Evolutionary conservation across 2,888 invertebrate species (phyloP), one percentile per base, ranked within the genome.

Genomic region (Dendrolimus pini): DNA sequence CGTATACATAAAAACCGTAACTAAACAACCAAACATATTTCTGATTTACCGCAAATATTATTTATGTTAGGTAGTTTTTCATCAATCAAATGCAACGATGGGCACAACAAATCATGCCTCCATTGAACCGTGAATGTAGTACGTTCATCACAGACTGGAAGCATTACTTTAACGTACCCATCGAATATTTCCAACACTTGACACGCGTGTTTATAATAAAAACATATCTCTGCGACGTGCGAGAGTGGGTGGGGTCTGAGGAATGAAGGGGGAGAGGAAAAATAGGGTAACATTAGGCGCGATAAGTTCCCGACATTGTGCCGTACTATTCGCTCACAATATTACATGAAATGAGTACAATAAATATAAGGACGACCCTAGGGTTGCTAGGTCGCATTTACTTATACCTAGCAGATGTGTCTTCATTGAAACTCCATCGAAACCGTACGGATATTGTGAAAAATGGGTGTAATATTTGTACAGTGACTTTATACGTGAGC

Each of bases 181-280:
- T 77, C 80, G 83, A 84, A 85, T 82, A 86, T 82, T 82, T 76
- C 77, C 75, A 60, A 78, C 75, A 72, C 79, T 74, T 74, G 73
- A 78, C 83, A 82, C 83, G 47, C 47, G 84, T 82, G 82, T 81
- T 83, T 82, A 84, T 86, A 87, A 89, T 88, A 89, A 87, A 87
- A 89, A 85, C 84, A 87, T 87, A 83, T 78, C 75, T 77, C 72
- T 67, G 65, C 67, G 65, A 68, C 57, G 66, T 67, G 47, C 9
- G 69, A 74, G 53, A 53, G 56, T 9, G 47, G 47, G 12, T 47
- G 9, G 12, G 47, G 47, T 10, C 12, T 47, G 12, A 47, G 12
- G 47, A 9, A 12, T 58, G 52, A 42, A 57, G 57, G 54, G 58
- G 60, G 60, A 61, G 59, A 62, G 62, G 65, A 64, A 76, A 81